These are phyloP conservation scores for Xanthorhoe designata DNA, from an alignment of 2,888 invertebrate genomes.

Conservation along the genomic window DNA sequence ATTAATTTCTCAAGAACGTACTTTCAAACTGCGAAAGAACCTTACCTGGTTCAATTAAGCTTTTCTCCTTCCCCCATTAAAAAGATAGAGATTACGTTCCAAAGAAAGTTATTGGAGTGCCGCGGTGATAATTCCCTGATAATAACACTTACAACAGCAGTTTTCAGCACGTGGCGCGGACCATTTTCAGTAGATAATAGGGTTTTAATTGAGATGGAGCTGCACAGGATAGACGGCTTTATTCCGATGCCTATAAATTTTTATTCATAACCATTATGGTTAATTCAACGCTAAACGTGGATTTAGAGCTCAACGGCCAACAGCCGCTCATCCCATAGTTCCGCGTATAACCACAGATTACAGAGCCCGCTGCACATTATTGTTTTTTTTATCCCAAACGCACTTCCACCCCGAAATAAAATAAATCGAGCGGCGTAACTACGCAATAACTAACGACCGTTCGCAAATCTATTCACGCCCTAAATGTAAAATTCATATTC, in stretches of 20 bases:
- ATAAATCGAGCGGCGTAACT: constrained; percentile 41
- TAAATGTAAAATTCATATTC: constrained; percentile 46
- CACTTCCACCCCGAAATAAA: constrained; percentile 34
- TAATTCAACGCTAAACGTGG: constrained; percentile 48
- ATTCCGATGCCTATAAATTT: constrained; percentile 70
- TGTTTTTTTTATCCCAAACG: constrained; percentile 35
- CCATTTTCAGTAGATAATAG: constrained; percentile 72
- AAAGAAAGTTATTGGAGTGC: constrained; percentile 50
- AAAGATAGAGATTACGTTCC: constrained; percentile 38
- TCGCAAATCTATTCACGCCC: constrained; percentile 43
- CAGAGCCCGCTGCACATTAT: constrained; percentile 23
- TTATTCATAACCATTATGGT: constrained; percentile 71
- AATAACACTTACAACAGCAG: constrained; percentile 62
- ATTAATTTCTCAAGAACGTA: neutral
- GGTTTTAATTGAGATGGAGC: constrained; percentile 77
- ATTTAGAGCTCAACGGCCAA: constrained; percentile 38
- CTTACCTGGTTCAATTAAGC: constrained; percentile 47
- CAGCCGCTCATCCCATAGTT: neutral
- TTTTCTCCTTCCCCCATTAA: constrained; percentile 36
- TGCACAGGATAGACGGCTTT: constrained; percentile 70
- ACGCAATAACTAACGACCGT: constrained; percentile 44
- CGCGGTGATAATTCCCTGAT: constrained; percentile 58
- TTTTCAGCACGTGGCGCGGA: constrained; percentile 66
- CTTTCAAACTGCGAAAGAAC: constrained; percentile 32
- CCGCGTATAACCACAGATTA: constrained; percentile 8